These are phyloP conservation scores for Xylocampa areola DNA, from an alignment of 2,888 invertebrate genomes.

Conservation along the genomic window DNA sequence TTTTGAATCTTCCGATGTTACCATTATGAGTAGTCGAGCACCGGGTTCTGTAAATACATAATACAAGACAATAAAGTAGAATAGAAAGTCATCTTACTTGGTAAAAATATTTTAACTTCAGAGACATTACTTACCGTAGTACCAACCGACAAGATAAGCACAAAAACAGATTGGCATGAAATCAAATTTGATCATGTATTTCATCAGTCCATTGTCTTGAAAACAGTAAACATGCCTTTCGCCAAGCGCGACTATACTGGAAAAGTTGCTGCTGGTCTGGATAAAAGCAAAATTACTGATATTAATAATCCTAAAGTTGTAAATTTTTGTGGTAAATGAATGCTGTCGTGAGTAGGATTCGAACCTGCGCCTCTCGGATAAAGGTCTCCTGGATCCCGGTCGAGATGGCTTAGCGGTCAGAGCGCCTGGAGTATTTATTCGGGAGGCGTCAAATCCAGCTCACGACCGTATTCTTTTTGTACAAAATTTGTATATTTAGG, in stretches of 20 bases:
- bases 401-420: too few species aligned
- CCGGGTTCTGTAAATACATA: slow-evolving; percentile 90
- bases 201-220: slow-evolving; percentile 94
- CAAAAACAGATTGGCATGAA: slow-evolving; percentile 94
- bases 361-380: too few species aligned
- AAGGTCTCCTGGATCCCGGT: too few species aligned
- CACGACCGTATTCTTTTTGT: too few species aligned
- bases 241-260: slow-evolving; percentile 94
- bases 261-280: slow-evolving; percentile 90
- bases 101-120: not conserved
- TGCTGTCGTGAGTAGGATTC: too few species aligned
- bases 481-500: too few species aligned
- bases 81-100: not conserved
- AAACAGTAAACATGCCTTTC: slow-evolving; percentile 95
- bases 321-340: too few species aligned
- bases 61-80: not conserved
- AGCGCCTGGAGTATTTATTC: too few species aligned
- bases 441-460: too few species aligned
- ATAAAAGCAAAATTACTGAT: slow-evolving; percentile 5
- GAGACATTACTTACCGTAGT: slow-evolving; percentile 88
- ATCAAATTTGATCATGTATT: slow-evolving; percentile 95
- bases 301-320: too few species aligned
- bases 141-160: slow-evolving; percentile 92
- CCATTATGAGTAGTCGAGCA: slow-evolving; percentile 92
- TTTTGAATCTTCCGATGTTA: slow-evolving; percentile 95